Conservation (phyloP, 2,797 vertebrate genomes). For the Salmo trutta region DNA sequence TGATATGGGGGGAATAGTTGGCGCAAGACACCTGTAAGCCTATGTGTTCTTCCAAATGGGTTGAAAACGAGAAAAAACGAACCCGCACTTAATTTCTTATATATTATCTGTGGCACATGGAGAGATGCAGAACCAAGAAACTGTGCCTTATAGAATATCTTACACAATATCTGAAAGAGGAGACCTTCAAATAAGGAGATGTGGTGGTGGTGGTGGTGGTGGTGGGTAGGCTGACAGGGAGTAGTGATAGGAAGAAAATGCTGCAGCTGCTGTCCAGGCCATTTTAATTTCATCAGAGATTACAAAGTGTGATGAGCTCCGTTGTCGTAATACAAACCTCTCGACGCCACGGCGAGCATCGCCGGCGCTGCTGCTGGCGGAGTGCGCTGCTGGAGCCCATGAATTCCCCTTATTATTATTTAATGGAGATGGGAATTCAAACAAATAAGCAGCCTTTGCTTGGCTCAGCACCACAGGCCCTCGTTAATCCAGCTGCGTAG, state of each 20-base stretch:
- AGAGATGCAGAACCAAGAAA: constrained; percentile 31
- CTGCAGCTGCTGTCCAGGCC: constrained; percentile 34
- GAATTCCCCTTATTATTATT: constrained; percentile 68
- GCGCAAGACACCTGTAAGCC: constrained; percentile 9
- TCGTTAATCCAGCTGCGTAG: constrained; percentile 64
- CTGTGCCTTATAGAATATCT: constrained; percentile 23
- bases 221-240: constrained; percentile 10
- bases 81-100: constrained; percentile 36
- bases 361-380: constrained; percentile 3
- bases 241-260: constrained; percentile 15
- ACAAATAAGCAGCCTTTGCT: constrained; percentile 63
- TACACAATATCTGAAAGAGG: constrained; percentile 26
- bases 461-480: constrained; percentile 54
- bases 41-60: not conserved
- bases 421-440: constrained; percentile 69
- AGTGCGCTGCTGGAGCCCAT: constrained; percentile 47
- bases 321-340: constrained; percentile 35
- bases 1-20: too few relatives aligned
- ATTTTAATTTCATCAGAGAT: constrained; percentile 63
- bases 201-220: not conserved
- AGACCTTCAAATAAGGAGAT: constrained; percentile 30
- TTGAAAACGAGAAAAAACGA: constrained; percentile 12
- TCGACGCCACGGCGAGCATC: constrained; percentile 13
- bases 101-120: constrained; percentile 39
- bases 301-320: constrained; percentile 49